These are phyloP conservation scores for Proteles cristata DNA, from an alignment of 2,113 vertebrate genomes.

Conservation along the genomic window DNA sequence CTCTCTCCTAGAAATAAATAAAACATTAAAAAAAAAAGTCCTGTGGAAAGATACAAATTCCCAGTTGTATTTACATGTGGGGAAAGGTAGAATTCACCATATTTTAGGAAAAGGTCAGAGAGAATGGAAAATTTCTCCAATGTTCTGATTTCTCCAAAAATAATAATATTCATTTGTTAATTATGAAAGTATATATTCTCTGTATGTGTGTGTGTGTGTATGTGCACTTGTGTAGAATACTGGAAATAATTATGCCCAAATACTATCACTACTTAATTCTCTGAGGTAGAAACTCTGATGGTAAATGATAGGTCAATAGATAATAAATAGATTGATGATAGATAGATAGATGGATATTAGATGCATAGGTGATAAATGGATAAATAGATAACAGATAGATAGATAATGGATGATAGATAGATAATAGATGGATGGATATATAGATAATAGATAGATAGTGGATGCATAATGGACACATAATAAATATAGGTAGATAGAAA, in stretches of 20 bases:
- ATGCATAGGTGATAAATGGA: too few relatives aligned
- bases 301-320: background rate
- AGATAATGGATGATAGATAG: too few relatives aligned
- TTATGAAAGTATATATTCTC: background rate
- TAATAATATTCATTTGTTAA: background rate
- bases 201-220: background rate
- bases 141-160: background rate
- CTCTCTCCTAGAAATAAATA: too few relatives aligned
- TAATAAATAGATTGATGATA: too few relatives aligned
- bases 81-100: background rate
- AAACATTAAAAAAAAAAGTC: too few relatives aligned
- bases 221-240: background rate
- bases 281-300: background rate
- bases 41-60: background rate
- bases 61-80: background rate
- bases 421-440: background rate
- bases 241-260: background rate
- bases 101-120: background rate
- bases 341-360: too few relatives aligned
- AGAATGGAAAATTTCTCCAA: background rate
- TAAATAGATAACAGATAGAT: background rate
- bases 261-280: background rate
- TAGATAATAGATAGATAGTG: background rate
- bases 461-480: background rate
- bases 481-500: too few relatives aligned